phyloP scores from a whole-genome alignment of 2,113 vertebrate genomes.

The Notothenia coriiceps region DNA sequence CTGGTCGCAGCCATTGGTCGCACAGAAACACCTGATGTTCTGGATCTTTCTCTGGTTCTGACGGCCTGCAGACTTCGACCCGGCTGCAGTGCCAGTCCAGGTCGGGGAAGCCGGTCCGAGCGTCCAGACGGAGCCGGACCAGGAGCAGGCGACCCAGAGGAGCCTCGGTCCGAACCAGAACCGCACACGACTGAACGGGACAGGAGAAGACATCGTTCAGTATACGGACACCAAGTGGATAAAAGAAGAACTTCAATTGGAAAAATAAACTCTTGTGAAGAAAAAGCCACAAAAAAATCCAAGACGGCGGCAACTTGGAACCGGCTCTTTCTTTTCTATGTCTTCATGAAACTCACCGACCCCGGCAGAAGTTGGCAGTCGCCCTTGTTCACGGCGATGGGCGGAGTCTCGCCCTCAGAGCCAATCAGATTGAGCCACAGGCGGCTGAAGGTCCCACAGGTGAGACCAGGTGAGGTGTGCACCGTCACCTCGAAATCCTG shows the following conservation, averaged over 20 bases:
- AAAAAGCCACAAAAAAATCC: too few relatives aligned
- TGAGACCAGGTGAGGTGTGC: constrained; percentile 69
- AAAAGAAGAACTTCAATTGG: too few relatives aligned
- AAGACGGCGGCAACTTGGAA: too few relatives aligned
- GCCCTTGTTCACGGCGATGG: constrained; percentile 36
- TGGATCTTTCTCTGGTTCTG: not conserved
- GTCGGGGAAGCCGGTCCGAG: constrained; percentile 67
- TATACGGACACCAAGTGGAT: not conserved
- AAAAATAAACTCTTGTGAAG: too few relatives aligned
- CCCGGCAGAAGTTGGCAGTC: constrained; percentile 69
- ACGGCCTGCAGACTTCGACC: constrained; percentile 55
- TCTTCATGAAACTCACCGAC: constrained; percentile 65
- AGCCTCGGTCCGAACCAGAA: constrained; percentile 28
- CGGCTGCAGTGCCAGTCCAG: constrained; percentile 78
- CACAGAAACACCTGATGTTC: constrained; percentile 68
- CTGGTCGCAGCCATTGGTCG: constrained; percentile 71
- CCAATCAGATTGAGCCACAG: constrained; percentile 77
- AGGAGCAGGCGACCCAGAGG: constrained; percentile 68
- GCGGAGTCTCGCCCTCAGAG: constrained; percentile 65
- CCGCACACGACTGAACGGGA: constrained; percentile 41
- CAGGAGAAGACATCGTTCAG: too few relatives aligned
- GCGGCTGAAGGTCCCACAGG: constrained; percentile 74
- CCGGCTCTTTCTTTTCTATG: too few relatives aligned
- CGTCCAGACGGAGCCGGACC: constrained; percentile 73
- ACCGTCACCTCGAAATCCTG: constrained; percentile 71